phyloP scores from a whole-genome alignment of 2,113 vertebrate species.

The Microcebus ravelobensis region DNA sequence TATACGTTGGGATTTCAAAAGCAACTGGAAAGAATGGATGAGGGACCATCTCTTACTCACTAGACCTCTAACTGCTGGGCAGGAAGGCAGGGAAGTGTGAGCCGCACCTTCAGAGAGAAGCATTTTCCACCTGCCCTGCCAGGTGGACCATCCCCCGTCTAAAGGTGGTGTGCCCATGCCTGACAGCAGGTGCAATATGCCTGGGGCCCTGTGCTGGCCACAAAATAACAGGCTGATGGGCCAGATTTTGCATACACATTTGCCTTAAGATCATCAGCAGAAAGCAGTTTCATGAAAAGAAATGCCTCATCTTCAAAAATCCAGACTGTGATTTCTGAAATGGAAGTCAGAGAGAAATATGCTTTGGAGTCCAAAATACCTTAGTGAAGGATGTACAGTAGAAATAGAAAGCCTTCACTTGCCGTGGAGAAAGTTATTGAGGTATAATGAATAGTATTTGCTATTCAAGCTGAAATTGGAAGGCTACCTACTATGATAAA shows the following conservation, averaged over 20 bases:
- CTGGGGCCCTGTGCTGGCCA: neutral
- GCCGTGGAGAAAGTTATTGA: neutral
- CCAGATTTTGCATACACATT: conserved; percentile 64
- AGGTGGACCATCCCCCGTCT: neutral
- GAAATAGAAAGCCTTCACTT: neutral
- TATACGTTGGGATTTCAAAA: conserved; percentile 54
- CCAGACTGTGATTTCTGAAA: conserved; percentile 46
- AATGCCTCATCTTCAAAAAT: conserved; percentile 43
- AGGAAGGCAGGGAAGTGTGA: neutral
- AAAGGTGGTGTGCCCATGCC: neutral
- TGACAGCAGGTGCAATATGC: neutral
- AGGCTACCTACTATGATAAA: neutral
- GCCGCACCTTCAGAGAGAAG: neutral
- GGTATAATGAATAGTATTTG: neutral
- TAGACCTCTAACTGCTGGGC: conserved; percentile 32
- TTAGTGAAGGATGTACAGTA: neutral
- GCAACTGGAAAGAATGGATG: conserved; percentile 21
- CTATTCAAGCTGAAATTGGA: neutral
- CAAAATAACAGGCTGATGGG: conserved; percentile 33
- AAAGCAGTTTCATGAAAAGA: conserved; percentile 69
- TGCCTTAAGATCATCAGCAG: conserved; percentile 54
- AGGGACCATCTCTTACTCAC: conserved; percentile 56
- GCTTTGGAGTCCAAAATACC: neutral
- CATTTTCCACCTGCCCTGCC: neutral
- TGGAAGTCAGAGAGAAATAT: neutral